Evolutionary conservation across 1,140 invertebrate genomes (phyloP), one percentile per base, ranked within the genome.

Genomic region (Pseudobourletiella spinata): DNA sequence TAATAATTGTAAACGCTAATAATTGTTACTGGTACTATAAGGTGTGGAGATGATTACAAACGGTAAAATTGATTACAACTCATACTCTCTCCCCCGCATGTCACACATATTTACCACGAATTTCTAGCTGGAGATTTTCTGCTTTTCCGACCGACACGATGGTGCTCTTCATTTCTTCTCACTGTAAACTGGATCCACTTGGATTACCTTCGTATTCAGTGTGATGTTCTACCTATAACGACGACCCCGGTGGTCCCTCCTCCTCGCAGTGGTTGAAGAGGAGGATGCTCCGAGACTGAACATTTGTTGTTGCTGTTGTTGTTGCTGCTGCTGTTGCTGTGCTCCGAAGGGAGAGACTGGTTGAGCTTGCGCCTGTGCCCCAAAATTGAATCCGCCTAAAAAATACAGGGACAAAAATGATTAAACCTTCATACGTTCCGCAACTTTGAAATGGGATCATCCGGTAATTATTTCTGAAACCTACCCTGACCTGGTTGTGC

Each of bases 271-370:
- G 29, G 26, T 56, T 20, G 60, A 25, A 30, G 51, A n/a, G n/a
- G n/a, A n/a, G 50, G 35, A 22, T 44, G 25, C 14, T 8, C 46
- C 46, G 11, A 48, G 11, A 20, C 11, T 48, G 18, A 48, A 48
- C 46, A 48, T 48, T 6, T 11, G 16, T 11, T 25, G 16, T 48
- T 48, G 46, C 32, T 39, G 32, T 39, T 39, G 32, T 39, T 39
- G 32, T 39, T 39, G 32, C n/a, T 39, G 32, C n/a, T 39, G 32
- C 32, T 39, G 32, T n/a, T 39, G 32, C 32, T 39, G 32, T 22
- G n/a, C 35, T 55, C 32, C 25, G 30, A 62, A 56, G 24, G 60
- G 30, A 48, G 22, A 57, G 35, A 57, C 24, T 14, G 44, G 42
- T 28, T 18, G 28, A 16, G 35, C 29, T 35, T 46, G 42, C 30